Percentiles rank a stretch among this genome's conserved stretches.
phyloP scores from a whole-genome alignment of 2,797 vertebrate genomes.

The Centroberyx gerrardi region DNA sequence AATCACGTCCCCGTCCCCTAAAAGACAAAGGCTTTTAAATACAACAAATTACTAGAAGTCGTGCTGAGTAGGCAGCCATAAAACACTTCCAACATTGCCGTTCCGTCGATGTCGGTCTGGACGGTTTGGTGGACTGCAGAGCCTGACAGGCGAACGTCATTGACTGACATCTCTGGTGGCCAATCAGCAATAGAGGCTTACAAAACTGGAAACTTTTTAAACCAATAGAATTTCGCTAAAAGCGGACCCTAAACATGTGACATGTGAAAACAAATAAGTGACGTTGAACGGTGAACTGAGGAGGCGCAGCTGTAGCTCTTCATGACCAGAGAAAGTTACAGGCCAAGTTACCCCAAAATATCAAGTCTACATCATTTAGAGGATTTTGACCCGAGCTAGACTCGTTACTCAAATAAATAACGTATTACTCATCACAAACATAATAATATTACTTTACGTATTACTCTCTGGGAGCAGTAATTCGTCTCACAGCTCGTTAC shows the following conservation, averaged over 20 bases:
- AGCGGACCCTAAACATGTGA: constrained; percentile 50
- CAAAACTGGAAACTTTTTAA: constrained; percentile 66
- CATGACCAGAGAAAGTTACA: not conserved
- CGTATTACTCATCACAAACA: no score
- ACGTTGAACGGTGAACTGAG: constrained; percentile 44
- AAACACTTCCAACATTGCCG: constrained; percentile 45
- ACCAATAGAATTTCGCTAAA: constrained; percentile 58
- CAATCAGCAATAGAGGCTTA: constrained; percentile 53
- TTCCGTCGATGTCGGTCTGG: constrained; percentile 44
- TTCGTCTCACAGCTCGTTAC: no score
- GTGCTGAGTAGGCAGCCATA: constrained; percentile 47
- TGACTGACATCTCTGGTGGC: constrained; percentile 54
- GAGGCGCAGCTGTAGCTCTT: constrained; percentile 30
- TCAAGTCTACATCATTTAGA: not conserved
- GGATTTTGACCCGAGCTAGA: no score
- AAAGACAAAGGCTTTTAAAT: not conserved
- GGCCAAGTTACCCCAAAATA: not conserved
- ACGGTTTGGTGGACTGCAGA: constrained; percentile 47
- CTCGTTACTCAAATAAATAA: no score
- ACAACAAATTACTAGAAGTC: constrained; percentile 15
- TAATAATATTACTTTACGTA: no score
- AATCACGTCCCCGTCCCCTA: constrained; percentile 8
- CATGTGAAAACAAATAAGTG: constrained; percentile 73
- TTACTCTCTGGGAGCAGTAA: no score
- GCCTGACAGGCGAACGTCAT: constrained; percentile 66